phyloP scores from a whole-genome alignment of 2,113 vertebrate species.

The Saimiri boliviensis region DNA sequence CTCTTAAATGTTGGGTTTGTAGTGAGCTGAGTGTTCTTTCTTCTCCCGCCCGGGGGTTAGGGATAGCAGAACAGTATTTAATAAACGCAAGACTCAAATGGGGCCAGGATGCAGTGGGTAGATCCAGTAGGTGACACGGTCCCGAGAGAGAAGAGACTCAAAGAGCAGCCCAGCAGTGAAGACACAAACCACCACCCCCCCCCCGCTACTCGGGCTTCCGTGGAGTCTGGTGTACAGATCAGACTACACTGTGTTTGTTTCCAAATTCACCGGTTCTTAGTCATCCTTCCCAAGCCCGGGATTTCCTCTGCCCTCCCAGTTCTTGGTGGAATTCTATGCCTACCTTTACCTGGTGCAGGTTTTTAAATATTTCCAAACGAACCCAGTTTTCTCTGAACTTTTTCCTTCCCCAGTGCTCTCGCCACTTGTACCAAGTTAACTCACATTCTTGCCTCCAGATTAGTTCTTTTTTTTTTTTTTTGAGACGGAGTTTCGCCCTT shows the following conservation, averaged over 20 bases:
- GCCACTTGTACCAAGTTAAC: background rate
- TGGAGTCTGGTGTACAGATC: background rate
- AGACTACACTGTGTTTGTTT: background rate
- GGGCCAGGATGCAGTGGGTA: background rate
- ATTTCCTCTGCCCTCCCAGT: background rate
- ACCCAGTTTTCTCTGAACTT: background rate
- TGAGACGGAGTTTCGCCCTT: too few species aligned
- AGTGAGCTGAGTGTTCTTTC: background rate
- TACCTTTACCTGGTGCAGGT: background rate
- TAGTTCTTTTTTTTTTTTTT: too few species aligned
- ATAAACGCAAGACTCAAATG: background rate
- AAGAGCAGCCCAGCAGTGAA: background rate
- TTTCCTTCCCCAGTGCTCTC: background rate
- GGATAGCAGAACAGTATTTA: background rate
- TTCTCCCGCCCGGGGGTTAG: background rate
- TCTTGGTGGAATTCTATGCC: background rate
- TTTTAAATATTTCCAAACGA: background rate
- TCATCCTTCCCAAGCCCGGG: background rate
- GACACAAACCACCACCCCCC: too few species aligned
- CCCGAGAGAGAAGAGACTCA: background rate
- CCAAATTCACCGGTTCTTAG: background rate
- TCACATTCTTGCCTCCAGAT: background rate
- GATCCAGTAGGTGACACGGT: background rate
- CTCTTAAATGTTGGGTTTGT: background rate
- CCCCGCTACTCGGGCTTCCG: background rate